phyloP scores from a whole-genome alignment of 2,888 invertebrate genomes.

The Xestia c-nigrum region DNA sequence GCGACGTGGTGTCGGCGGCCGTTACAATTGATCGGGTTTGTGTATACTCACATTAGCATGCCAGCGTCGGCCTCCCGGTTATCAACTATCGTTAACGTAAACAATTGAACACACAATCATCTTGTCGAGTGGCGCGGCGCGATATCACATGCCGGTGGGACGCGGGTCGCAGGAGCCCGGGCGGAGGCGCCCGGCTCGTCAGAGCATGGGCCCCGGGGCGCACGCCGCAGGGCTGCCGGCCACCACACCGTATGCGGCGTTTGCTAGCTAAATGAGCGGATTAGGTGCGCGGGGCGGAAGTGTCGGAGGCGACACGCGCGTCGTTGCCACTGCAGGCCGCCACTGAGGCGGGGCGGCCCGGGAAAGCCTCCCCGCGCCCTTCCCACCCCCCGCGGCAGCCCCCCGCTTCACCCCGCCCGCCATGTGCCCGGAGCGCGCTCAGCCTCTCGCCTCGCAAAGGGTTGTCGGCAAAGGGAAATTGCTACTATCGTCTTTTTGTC shows the following conservation, averaged over 20 bases:
- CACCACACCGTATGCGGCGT: conserved; percentile 88
- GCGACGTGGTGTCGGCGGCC: conserved; percentile 61
- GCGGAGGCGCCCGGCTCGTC: conserved; percentile 80
- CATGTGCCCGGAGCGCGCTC: conserved; percentile 85
- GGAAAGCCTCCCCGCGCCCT: conserved; percentile 82
- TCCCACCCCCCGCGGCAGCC: conserved; percentile 70
- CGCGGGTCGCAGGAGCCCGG: conserved; percentile 81
- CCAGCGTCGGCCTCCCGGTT: conserved; percentile 87
- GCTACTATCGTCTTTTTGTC: conserved; percentile 83
- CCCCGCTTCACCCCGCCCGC: conserved; percentile 76
- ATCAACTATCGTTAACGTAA: conserved; percentile 89
- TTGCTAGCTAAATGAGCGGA: conserved; percentile 87
- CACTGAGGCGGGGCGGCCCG: conserved; percentile 90
- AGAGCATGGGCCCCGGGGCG: conserved; percentile 86
- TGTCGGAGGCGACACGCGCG: conserved; percentile 89
- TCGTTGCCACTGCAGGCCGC: conserved; percentile 89
- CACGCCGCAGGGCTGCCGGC: conserved; percentile 81
- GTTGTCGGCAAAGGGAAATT: conserved; percentile 87
- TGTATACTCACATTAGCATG: conserved; percentile 89
- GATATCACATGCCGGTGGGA: conserved; percentile 83
- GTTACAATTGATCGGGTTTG: conserved; percentile 64
- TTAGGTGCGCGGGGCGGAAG: conserved; percentile 88
- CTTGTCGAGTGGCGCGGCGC: conserved; percentile 78
- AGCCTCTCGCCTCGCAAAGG: conserved; percentile 85
- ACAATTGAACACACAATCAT: conserved; percentile 87